A percentile compares a stretch with the other conserved stretches of the same genome.
Conservation (phyloP, 2,113 vertebrate genomes). For the Callipepla californica region DNA sequence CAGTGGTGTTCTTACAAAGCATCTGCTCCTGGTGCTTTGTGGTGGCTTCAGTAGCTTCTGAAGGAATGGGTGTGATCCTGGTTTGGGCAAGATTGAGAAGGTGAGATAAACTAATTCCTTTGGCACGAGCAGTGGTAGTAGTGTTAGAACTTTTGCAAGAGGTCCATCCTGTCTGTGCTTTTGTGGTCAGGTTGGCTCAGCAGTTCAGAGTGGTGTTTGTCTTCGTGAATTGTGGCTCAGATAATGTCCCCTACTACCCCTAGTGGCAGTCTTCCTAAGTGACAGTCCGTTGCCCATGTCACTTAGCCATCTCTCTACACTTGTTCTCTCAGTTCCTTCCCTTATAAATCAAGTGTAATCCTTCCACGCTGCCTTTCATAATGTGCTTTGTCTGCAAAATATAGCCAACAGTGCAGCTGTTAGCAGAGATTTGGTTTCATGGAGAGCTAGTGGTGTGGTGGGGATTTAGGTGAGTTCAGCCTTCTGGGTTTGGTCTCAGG, state of each 20-base stretch:
- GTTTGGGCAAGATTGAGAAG: not conserved
- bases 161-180: not conserved
- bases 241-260: not conserved
- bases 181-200: not conserved
- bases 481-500: not conserved
- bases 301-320: not conserved
- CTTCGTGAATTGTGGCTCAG: not conserved
- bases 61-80: not conserved
- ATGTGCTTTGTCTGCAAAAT: too few relatives aligned
- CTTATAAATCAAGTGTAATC: not conserved
- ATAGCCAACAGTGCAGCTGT: not conserved
- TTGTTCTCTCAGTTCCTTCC: not conserved
- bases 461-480: not conserved
- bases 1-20: not conserved
- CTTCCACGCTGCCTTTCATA: not conserved
- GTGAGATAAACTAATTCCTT: not conserved
- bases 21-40: not conserved
- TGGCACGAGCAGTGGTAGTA: not conserved
- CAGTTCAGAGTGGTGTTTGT: not conserved
- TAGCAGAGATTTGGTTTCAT: not conserved
- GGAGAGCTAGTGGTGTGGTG: accelerated
- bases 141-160: not conserved
- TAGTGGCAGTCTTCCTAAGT: not conserved
- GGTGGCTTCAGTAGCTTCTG: not conserved
- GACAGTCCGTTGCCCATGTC: not conserved